Conservation (phyloP, 2,888 invertebrate genomes). For the Myathropa florea region DNA sequence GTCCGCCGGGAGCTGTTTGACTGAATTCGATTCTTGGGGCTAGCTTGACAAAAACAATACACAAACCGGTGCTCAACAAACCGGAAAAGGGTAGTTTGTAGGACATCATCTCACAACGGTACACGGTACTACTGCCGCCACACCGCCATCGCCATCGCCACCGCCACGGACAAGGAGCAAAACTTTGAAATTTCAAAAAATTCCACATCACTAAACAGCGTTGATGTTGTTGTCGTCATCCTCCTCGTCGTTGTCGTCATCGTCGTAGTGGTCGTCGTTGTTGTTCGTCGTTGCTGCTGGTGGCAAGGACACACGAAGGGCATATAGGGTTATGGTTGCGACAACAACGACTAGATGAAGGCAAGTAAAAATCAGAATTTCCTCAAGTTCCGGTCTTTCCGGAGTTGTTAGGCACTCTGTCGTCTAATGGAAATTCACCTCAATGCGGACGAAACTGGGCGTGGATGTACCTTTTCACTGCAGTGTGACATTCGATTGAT, state of each 20-base stretch:
- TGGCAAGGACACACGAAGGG: neutral
- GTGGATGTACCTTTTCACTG: neutral
- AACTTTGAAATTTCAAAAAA: constrained; percentile 46
- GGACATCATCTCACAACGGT: constrained; percentile 39
- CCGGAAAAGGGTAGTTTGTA: constrained; percentile 63
- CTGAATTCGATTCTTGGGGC: constrained; percentile 25
- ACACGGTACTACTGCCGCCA: neutral
- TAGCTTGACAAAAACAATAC: constrained; percentile 44
- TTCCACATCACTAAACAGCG: constrained; percentile 47
- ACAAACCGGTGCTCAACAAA: constrained; percentile 44
- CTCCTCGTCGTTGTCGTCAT: neutral
- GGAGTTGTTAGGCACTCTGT: neutral
- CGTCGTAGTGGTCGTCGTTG: neutral
- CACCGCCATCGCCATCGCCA: neutral
- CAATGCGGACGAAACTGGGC: neutral
- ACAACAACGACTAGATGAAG: neutral
- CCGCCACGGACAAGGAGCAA: neutral
- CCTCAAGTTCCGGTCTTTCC: neutral
- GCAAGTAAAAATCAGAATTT: neutral
- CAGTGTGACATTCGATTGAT: neutral
- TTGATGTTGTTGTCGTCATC: neutral
- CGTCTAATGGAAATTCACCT: neutral
- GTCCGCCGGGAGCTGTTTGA: neutral
- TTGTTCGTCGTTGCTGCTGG: neutral
- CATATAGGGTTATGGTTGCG: neutral